Conservation (phyloP, 2,888 invertebrate species). For the Pinctada fucata region DNA sequence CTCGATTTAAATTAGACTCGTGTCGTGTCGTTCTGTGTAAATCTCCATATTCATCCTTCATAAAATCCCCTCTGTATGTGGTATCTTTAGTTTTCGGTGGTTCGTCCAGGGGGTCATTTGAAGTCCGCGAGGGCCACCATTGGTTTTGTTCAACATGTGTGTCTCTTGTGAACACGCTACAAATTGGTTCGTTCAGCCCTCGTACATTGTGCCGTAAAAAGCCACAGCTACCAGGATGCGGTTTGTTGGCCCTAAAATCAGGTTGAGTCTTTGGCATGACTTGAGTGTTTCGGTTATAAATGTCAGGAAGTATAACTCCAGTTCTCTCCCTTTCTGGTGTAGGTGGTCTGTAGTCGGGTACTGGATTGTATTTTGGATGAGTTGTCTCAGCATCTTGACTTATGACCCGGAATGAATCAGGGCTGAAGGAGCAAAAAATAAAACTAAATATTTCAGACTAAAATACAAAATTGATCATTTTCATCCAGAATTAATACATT, state of each 20-base stretch:
- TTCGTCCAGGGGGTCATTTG: slow-evolving; percentile 54
- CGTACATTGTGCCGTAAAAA: slow-evolving; percentile 72
- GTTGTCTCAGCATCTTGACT: slow-evolving; percentile 67
- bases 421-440: slow-evolving; percentile 60
- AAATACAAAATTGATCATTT: neutral
- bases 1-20: slow-evolving; percentile 64
- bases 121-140: slow-evolving; percentile 71
- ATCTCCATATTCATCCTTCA: slow-evolving; percentile 43
- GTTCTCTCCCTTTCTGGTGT: slow-evolving; percentile 45
- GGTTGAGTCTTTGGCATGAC: slow-evolving; percentile 34
- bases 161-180: slow-evolving; percentile 67
- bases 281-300: slow-evolving; percentile 57
- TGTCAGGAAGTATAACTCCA: slow-evolving; percentile 57
- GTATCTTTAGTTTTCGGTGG: slow-evolving; percentile 69
- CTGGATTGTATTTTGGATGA: slow-evolving; percentile 53
- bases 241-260: slow-evolving; percentile 59
- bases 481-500: neutral
- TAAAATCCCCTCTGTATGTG: slow-evolving; percentile 65
- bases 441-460: neutral
- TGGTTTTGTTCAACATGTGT: slow-evolving; percentile 58
- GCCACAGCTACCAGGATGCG: slow-evolving; percentile 67
- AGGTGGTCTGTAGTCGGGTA: slow-evolving; percentile 44
- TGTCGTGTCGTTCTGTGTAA: slow-evolving; percentile 56
- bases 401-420: slow-evolving; percentile 73
- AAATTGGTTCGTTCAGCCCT: slow-evolving; percentile 72